These are phyloP conservation scores for Agelas oroides DNA, from an alignment of 37 sponge, comb jelly and placozoan species.

Conservation along the genomic window DNA sequence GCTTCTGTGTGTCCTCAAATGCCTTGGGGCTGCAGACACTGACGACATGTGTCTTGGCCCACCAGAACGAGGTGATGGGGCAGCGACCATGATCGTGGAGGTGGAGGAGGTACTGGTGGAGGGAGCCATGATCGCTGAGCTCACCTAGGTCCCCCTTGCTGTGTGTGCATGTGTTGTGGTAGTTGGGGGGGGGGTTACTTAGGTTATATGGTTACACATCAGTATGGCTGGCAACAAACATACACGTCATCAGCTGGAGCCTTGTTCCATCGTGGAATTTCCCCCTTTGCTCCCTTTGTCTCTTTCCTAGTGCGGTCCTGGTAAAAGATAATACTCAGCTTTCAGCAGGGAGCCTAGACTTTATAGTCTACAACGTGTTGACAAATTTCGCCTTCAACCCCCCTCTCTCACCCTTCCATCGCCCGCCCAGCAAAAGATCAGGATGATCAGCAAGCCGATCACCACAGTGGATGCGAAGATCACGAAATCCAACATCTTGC, in stretches of 20 bases:
- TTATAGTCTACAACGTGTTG: no score
- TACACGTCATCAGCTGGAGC: conserved; percentile 42
- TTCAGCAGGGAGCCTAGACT: no score
- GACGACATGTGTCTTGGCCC: conserved; percentile 68
- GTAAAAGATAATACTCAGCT: no score
- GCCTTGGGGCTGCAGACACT: conserved; percentile 85
- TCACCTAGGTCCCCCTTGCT: conserved; percentile 70
- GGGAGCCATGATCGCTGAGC: conserved; percentile 76
- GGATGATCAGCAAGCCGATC: conserved; percentile 64
- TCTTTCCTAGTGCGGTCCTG: no score
- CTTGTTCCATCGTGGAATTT: conserved; percentile 47
- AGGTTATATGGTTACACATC: neutral
- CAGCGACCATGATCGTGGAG: conserved; percentile 75
- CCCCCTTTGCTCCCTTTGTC: neutral
- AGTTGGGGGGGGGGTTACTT: neutral
- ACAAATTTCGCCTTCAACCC: no score
- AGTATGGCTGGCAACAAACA: neutral
- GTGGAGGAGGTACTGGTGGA: conserved; percentile 83
- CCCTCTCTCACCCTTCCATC: no score
- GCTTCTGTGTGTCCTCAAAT: conserved; percentile 63
- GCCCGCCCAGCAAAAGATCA: conserved; percentile 35
- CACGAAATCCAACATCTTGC: conserved; percentile 72
- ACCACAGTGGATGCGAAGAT: conserved; percentile 79
- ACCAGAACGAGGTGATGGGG: conserved; percentile 85
- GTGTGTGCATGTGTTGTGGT: neutral